Base-by-base conservation (phyloP, 2,888 invertebrate species). In the Tiliacea citrago region DNA sequence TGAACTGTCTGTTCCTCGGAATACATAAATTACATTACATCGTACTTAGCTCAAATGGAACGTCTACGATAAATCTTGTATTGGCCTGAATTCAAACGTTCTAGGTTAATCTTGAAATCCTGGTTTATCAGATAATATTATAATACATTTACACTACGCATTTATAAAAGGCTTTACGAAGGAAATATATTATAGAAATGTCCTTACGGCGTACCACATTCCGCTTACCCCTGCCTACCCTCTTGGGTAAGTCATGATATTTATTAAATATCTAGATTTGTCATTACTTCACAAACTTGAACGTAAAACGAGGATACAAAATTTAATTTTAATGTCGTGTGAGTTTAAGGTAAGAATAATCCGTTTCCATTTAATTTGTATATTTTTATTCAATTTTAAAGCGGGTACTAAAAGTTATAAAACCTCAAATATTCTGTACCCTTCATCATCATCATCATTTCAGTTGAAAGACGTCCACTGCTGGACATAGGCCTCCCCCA, bases 61-160 rank as follows among this genome's bases (percentile, higher is more conserved):
- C 45, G 53, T 49, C 62, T 47, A n/a, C 39, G 13, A 82, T 80
- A 71, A 82, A 80, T 80, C 70, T 65, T 77, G 58, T 71, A 80
- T 80, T 62, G 62, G 24, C 9, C 49, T 68, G 62, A 71, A 68
- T 77, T 60, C 53, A n/a, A 70, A 81, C 63, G 42, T 68, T 51
- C 8, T 61, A 61, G 53, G 53, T 49, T 79, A 73, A 79, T 79
- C 73, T n/a, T 29, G 16, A 12, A 68, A 42, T 42, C 45, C 29
- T 73, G 4, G 4, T 18, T 12, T 60, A 13, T n/a, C 18, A 53
- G 18, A 7, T 35, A n/a, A 21, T 58, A 42, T 35, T n/a, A 35
- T n/a, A 66, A n/a, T 39, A 62, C 61, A n/a, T 42, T 62, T 16
- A 42, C 61, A 61, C 39, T n/a, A n/a, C n/a, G 6, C n/a, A 42